Evolutionary conservation across 1,140 invertebrate species (phyloP).

Genomic region (Eumeta japonica): DNA sequence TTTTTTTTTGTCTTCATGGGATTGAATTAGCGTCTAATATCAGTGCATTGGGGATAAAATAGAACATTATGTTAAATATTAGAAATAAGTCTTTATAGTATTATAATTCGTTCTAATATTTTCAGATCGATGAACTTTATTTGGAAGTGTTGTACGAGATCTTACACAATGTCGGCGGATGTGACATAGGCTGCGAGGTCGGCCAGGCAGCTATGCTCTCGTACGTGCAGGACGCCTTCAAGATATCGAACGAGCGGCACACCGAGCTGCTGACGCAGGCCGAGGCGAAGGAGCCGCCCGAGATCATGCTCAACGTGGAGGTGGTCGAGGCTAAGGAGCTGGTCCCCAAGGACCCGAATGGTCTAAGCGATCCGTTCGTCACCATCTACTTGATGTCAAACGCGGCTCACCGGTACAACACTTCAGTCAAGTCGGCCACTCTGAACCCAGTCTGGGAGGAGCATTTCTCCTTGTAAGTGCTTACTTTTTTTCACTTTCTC

Average conservation of each 20-base stretch:
- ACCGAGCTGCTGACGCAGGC: slow-evolving; percentile 67
- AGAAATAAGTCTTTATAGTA: too few relatives aligned
- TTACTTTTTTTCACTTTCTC: not conserved
- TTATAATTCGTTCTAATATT: slow-evolving; percentile 16
- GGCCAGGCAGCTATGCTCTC: slow-evolving; percentile 71
- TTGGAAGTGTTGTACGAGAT: slow-evolving; percentile 90
- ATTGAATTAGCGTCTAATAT: too few relatives aligned
- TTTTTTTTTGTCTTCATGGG: too few relatives aligned
- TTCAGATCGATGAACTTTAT: slow-evolving; percentile 87
- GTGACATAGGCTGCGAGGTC: slow-evolving; percentile 67
- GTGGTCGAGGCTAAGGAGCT: slow-evolving; percentile 91
- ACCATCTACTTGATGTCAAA: slow-evolving; percentile 78
- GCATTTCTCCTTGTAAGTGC: slow-evolving; percentile 92
- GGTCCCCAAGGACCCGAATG: slow-evolving; percentile 92
- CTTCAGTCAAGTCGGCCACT: slow-evolving; percentile 86
- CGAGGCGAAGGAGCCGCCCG: slow-evolving; percentile 80
- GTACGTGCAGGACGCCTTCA: slow-evolving; percentile 87
- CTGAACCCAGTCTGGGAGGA: slow-evolving; percentile 94
- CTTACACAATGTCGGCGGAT: slow-evolving; percentile 85
- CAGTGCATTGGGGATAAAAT: too few relatives aligned
- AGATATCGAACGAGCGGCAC: slow-evolving; percentile 74
- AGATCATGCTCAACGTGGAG: slow-evolving; percentile 88
- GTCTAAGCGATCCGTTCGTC: slow-evolving; percentile 93
- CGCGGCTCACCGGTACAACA: slow-evolving; percentile 76
- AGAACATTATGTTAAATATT: too few relatives aligned